phyloP scores from a whole-genome alignment of 2,113 vertebrate genomes.

The Gnathonemus echidnorhynchus region DNA sequence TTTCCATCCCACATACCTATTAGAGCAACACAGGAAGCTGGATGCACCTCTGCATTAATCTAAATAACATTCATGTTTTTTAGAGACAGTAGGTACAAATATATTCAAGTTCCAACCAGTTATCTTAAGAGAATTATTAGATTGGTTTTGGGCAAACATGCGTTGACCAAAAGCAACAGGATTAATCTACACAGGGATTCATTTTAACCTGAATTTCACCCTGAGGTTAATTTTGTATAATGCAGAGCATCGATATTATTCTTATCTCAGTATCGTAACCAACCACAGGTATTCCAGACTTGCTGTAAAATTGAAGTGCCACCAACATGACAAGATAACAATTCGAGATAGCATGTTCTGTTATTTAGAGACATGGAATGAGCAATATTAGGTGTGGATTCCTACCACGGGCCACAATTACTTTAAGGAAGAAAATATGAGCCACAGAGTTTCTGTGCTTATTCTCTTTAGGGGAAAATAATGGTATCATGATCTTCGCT shows the following conservation, averaged over 20 bases:
- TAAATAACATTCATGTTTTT: not conserved
- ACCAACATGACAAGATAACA: not conserved
- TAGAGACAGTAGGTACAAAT: not conserved
- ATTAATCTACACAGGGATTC: not conserved
- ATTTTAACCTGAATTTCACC: not conserved
- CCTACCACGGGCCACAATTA: not conserved
- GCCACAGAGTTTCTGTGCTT: not conserved
- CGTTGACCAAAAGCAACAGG: not conserved
- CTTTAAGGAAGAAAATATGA: not conserved
- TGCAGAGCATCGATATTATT: not conserved
- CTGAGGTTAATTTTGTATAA: not conserved
- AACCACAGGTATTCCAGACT: not conserved
- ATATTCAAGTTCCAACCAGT: not conserved
- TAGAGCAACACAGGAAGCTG: not conserved
- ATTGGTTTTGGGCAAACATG: not conserved
- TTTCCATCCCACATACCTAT: not conserved
- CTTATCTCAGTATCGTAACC: not conserved
- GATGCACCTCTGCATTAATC: not conserved
- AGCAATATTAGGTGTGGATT: not conserved
- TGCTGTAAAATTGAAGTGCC: not conserved
- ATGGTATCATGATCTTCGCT: not conserved
- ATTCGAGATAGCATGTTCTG: not conserved
- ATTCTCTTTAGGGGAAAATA: not conserved
- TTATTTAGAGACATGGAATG: not conserved
- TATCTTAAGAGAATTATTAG: not conserved